Evolutionary conservation across 2,113 vertebrate genomes (phyloP).

Genomic region (Ammodytes marinus): DNA sequence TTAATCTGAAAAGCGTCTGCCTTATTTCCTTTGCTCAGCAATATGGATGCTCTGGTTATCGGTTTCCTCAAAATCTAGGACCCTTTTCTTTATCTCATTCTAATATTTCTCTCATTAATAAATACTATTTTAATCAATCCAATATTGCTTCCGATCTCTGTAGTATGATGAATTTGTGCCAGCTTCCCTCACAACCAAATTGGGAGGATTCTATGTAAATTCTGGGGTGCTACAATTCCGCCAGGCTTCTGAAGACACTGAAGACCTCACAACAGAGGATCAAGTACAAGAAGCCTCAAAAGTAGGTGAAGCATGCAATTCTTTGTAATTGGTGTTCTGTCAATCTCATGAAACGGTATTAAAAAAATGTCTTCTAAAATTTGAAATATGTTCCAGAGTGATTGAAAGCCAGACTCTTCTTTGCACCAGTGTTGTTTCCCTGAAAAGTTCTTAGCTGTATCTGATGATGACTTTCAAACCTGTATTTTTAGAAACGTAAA

Average conservation of each 20-base stretch:
- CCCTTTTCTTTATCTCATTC: neutral
- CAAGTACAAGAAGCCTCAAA: conserved; percentile 84
- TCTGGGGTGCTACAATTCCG: conserved; percentile 93
- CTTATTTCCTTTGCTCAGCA: neutral
- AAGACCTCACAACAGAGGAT: conserved; percentile 85
- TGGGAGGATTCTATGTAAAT: conserved; percentile 98
- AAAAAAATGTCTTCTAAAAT: neutral
- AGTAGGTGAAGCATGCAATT: conserved; percentile 76
- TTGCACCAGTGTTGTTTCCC: neutral
- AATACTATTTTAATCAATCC: neutral
- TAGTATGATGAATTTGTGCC: conserved; percentile 98
- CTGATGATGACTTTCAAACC: neutral
- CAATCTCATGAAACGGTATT: neutral
- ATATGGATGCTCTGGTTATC: neutral
- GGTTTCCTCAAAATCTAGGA: neutral
- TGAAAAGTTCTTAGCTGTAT: neutral
- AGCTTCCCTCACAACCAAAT: conserved; percentile 92
- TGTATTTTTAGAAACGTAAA: conserved; percentile 88
- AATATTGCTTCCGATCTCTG: neutral
- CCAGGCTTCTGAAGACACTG: conserved; percentile 86
- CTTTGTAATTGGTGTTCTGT: no score
- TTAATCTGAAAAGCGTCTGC: neutral
- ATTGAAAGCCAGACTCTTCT: neutral
- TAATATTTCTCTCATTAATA: neutral
- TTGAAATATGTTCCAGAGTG: neutral